Percentiles rank a stretch among this genome's conserved stretches.
Conservation (phyloP, 2,888 invertebrate genomes). For the Exocentrus adspersus region DNA sequence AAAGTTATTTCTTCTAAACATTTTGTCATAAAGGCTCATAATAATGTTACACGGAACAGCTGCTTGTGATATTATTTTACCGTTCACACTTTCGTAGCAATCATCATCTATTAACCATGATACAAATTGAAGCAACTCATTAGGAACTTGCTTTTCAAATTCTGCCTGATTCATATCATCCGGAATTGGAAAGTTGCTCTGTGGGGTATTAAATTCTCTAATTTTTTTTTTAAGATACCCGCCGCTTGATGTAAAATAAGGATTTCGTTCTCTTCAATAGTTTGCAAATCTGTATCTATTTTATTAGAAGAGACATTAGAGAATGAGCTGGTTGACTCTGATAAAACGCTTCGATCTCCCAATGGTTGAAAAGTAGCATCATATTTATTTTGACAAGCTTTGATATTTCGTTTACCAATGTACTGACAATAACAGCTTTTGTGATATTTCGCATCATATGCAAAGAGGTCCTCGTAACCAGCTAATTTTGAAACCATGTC, state of each 20-base stretch:
- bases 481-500: not conserved
- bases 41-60: slow-evolving; percentile 2
- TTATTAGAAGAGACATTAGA: not conserved
- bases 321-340: not conserved
- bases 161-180: not conserved
- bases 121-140: slow-evolving; percentile 2
- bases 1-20: not conserved
- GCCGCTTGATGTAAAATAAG: slow-evolving; percentile 1
- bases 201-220: not conserved
- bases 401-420: not conserved
- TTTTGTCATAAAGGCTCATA: not conserved
- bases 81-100: slow-evolving; percentile 4
- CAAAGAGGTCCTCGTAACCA: not conserved
- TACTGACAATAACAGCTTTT: not conserved
- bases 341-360: not conserved
- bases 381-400: not conserved
- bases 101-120: slow-evolving; percentile 6
- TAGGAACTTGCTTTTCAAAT: slow-evolving; percentile 4
- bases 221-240: slow-evolving; percentile 4
- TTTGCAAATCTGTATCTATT: not conserved
- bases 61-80: slow-evolving; percentile 1
- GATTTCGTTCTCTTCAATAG: slow-evolving; percentile 3
- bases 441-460: not conserved
- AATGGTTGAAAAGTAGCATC: not conserved
- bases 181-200: not conserved